These are phyloP conservation scores for Gadus macrocephalus DNA, from an alignment of 2,113 vertebrate species.

Conservation along the genomic window DNA sequence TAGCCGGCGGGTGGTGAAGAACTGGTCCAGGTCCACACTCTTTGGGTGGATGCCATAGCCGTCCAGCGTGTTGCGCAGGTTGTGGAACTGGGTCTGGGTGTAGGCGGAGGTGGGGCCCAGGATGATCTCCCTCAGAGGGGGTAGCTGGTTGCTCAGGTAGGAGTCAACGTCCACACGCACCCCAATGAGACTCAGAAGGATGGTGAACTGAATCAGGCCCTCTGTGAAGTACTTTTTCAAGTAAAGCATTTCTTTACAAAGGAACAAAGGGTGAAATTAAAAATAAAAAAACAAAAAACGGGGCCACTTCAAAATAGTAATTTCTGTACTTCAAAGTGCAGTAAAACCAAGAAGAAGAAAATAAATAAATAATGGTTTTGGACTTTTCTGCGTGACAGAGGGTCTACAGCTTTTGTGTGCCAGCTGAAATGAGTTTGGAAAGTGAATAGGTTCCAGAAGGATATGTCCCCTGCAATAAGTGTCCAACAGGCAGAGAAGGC, in stretches of 20 bases:
- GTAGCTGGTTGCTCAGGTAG: constrained; percentile 91
- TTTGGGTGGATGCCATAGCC: constrained; percentile 98
- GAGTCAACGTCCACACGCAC: constrained; percentile 97
- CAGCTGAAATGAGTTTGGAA: constrained; percentile 24
- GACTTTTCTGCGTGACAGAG: constrained; percentile 21
- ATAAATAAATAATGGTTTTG: constrained; percentile 23
- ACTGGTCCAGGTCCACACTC: constrained; percentile 93
- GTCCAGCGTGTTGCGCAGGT: constrained; percentile 92
- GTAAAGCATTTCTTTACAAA: constrained; percentile 97
- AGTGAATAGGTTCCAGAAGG: constrained; percentile 39
- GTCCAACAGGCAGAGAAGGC: constrained; percentile 45
- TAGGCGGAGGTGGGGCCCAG: constrained; percentile 98
- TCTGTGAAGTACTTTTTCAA: constrained; percentile 99
- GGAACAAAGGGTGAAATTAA: constrained; percentile 73
- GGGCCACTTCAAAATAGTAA: constrained; percentile 39
- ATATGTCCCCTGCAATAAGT: constrained; percentile 40
- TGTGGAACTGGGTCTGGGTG: constrained; percentile 98
- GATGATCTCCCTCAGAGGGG: constrained; percentile 95
- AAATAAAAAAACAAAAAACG: constrained; percentile 68
- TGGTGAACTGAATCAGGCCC: constrained; percentile 99
- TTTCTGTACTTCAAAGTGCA: constrained; percentile 30
- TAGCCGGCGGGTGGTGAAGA: constrained; percentile 85
- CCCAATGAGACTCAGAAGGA: constrained; percentile 95
- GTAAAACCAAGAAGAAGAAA: constrained; percentile 41
- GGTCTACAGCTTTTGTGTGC: constrained; percentile 20